Conservation (phyloP, 2,888 invertebrate genomes). For the Morinoia aosen region DNA sequence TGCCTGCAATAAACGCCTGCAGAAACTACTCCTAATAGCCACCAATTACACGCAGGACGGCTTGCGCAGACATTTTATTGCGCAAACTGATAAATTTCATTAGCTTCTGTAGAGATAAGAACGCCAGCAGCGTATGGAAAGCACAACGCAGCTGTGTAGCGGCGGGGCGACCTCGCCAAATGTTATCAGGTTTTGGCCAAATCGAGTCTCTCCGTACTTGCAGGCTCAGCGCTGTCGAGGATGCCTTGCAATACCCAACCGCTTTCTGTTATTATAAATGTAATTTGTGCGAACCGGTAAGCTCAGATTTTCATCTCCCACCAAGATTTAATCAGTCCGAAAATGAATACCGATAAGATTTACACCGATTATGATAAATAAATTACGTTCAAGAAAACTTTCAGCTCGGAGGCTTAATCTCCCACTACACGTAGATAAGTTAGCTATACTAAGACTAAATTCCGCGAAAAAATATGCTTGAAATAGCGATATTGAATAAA, state of each 20-base stretch:
- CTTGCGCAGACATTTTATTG: slow-evolving; percentile 25
- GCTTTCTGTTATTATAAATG: too few relatives aligned
- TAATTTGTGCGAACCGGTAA: too few relatives aligned
- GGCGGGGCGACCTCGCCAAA: not conserved
- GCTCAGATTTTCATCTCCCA: too few relatives aligned
- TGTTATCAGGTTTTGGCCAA: not conserved
- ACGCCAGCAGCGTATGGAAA: not conserved
- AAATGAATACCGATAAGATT: too few relatives aligned
- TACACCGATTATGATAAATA: too few relatives aligned
- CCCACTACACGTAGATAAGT: not conserved
- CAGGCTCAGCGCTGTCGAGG: not conserved
- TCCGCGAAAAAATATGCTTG: not conserved
- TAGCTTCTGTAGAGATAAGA: not conserved
- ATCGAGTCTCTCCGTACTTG: not conserved
- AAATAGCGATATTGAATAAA: not conserved
- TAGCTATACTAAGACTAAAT: not conserved
- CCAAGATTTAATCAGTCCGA: too few relatives aligned
- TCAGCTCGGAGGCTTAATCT: too few relatives aligned
- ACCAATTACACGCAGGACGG: not conserved
- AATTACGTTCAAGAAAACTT: too few relatives aligned
- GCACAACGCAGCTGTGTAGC: not conserved
- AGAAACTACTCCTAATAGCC: not conserved
- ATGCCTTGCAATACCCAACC: too few relatives aligned
- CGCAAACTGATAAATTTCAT: not conserved
- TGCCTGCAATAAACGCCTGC: not conserved